Evolutionary conservation across 2,888 invertebrate genomes (phyloP).

Genomic region (Xestia ashworthii): DNA sequence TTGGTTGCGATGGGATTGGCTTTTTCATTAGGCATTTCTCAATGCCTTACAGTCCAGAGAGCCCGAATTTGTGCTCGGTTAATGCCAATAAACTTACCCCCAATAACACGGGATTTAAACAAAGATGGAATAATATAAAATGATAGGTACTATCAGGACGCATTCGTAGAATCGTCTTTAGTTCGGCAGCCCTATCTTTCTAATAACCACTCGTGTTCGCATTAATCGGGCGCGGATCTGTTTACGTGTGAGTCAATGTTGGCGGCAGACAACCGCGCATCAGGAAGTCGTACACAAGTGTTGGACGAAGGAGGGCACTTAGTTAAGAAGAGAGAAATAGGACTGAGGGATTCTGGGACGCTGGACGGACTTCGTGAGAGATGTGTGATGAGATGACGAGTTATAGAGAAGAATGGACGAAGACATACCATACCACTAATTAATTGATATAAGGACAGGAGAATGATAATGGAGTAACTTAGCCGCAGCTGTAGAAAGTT

Average conservation of each 20-base stretch:
- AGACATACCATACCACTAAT: neutral
- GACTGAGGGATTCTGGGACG: neutral
- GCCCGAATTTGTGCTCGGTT: neutral
- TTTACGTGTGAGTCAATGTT: constrained; percentile 32
- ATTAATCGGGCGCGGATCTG: constrained; percentile 30
- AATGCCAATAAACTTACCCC: neutral
- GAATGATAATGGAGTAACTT: neutral
- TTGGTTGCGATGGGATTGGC: neutral
- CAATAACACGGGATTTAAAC: neutral
- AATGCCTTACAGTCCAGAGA: neutral
- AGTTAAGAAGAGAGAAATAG: neutral
- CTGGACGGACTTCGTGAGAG: no score
- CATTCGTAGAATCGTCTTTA: neutral
- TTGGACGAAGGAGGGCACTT: neutral
- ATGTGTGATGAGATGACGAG: neutral
- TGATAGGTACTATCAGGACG: neutral
- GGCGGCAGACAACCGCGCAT: constrained; percentile 16
- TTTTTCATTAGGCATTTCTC: neutral
- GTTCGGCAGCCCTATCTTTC: constrained; percentile 28
- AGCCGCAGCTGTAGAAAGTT: neutral
- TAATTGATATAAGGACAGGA: neutral
- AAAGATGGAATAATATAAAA: no score
- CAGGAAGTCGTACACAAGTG: constrained; percentile 34
- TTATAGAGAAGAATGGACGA: neutral
- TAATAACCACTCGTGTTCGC: neutral